phyloP scores from a whole-genome alignment of 2,113 vertebrate species.

The Ciconia stormi region DNA sequence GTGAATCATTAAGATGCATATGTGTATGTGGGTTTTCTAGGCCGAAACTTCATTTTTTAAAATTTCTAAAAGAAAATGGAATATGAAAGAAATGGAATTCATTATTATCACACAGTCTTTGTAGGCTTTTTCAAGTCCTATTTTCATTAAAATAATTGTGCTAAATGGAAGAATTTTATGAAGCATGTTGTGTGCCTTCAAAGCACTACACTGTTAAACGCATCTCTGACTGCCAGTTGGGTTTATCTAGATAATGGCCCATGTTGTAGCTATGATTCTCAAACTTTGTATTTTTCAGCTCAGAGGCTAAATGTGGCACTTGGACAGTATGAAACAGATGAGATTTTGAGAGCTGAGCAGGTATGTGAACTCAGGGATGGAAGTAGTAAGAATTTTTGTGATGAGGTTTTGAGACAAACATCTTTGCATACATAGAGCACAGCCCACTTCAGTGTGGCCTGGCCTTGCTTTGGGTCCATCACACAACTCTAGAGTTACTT shows the following conservation, averaged over 20 bases:
- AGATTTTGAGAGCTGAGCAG: constrained; percentile 59
- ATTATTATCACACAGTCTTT: neutral
- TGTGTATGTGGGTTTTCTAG: neutral
- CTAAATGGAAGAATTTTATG: neutral
- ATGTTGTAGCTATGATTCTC: neutral
- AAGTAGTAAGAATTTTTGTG: neutral
- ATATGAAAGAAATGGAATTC: neutral
- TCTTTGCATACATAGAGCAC: neutral
- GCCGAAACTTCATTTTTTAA: neutral
- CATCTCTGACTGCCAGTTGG: neutral
- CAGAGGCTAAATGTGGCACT: constrained; percentile 64
- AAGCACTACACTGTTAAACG: neutral
- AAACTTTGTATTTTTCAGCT: constrained; percentile 60
- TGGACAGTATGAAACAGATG: constrained; percentile 50
- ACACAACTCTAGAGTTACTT: neutral
- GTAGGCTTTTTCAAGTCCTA: neutral
- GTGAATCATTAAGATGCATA: neutral
- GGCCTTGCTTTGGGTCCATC: neutral
- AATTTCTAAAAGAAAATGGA: neutral
- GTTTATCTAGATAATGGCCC: neutral
- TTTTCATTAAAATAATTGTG: neutral
- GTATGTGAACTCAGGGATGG: constrained; percentile 62
- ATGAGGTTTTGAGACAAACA: neutral
- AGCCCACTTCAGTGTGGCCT: accelerated
- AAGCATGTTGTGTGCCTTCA: accelerated